Conservation (phyloP, 1,140 invertebrate genomes). For the Phocides pigmalion region DNA sequence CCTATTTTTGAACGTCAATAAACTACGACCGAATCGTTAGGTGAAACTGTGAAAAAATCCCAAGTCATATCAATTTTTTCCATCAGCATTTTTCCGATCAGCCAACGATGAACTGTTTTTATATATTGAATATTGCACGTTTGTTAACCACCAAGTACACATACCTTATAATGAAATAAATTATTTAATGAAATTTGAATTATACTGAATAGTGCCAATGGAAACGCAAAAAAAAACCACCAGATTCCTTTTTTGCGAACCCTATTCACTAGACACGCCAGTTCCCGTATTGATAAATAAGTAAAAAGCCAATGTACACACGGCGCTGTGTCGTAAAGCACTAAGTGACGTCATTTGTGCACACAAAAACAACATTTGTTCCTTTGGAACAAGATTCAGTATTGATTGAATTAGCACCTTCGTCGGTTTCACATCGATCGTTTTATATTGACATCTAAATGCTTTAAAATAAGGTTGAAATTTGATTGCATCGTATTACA, state of each 20-base stretch:
- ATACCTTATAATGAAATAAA: too few species aligned
- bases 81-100: too few species aligned
- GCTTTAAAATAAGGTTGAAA: slow-evolving; percentile 6
- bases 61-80: too few species aligned
- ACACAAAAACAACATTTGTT: not conserved
- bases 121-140: too few species aligned
- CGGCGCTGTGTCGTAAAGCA: not conserved
- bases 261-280: not conserved
- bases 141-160: too few species aligned
- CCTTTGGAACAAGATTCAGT: not conserved
- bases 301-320: not conserved
- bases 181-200: too few species aligned
- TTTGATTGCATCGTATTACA: not conserved
- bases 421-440: not conserved
- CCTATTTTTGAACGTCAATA: too few species aligned
- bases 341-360: not conserved
- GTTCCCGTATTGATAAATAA: not conserved
- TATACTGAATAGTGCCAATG: not conserved
- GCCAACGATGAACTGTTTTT: too few species aligned
- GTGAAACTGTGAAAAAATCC: too few species aligned
- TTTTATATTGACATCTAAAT: not conserved
- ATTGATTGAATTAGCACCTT: not conserved
- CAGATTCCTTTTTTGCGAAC: not conserved
- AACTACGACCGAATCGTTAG: too few species aligned
- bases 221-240: too few species aligned